phyloP scores from a whole-genome alignment of 2,113 vertebrate species.

The Aegithalos caudatus region DNA sequence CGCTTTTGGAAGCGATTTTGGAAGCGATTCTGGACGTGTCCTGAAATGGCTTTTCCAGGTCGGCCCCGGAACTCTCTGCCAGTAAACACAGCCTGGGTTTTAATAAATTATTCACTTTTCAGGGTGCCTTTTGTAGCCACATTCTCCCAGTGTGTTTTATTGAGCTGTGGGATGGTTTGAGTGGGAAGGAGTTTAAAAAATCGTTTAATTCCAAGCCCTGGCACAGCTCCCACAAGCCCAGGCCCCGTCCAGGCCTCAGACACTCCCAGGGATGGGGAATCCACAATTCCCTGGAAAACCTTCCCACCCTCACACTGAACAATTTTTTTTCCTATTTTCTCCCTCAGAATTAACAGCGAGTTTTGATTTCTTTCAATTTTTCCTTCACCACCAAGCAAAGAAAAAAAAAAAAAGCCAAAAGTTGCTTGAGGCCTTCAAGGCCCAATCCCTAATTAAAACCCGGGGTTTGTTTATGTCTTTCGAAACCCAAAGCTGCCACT shows the following conservation, averaged over 20 bases:
- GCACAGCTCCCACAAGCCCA: fast-evolving
- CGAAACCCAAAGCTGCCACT: not conserved
- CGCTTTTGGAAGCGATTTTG: not conserved
- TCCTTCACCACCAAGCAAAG: too few relatives aligned
- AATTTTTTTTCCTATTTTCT: not conserved
- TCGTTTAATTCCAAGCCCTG: not conserved
- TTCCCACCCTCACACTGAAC: not conserved
- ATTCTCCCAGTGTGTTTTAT: fast-evolving
- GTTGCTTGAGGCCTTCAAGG: not conserved
- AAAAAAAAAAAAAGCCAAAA: not conserved
- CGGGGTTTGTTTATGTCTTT: not conserved
- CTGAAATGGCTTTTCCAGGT: not conserved
- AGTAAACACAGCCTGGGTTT: not conserved
- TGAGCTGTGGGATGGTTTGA: fast-evolving
- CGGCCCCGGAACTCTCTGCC: not conserved
- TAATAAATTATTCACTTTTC: not conserved
- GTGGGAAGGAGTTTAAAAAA: not conserved
- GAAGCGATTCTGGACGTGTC: not conserved
- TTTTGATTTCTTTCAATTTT: not conserved
- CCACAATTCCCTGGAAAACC: not conserved
- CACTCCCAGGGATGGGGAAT: not conserved
- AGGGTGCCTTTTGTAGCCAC: fast-evolving
- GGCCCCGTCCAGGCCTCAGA: fast-evolving
- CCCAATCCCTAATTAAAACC: not conserved
- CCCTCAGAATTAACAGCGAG: not conserved